Evolutionary conservation across 2,797 vertebrate species (phyloP), one percentile per base, ranked within the genome.

Genomic region (Triplophysa bombifrons): DNA sequence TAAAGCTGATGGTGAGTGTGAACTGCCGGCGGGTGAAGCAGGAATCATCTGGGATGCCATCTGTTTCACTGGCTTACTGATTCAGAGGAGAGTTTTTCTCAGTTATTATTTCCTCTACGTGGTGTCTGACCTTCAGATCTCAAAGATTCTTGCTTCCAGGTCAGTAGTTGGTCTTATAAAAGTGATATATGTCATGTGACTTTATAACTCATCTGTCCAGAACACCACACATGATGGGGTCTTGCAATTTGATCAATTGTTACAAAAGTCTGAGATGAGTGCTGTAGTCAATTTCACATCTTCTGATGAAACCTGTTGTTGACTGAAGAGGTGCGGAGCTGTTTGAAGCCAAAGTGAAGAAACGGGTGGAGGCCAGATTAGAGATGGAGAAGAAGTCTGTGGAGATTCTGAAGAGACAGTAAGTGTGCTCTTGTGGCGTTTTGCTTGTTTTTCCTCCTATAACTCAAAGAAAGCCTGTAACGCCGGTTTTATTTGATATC

Each of bases 41-140:
- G 94, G 94, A 6, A 92, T 94, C 0, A 89, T 95, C 17, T 94
- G 94, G 95, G 94, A 94, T 17, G 92, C 92, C 0, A 89, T 92
- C 73, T 93, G 93, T 77, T 93, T 95, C 85, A 91, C 86, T 3
- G 91, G 94, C 71, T 92, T 96, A 50, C 87, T 95, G 81, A 90
- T 87, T 8, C 94, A 94, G 84, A 85, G 90, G 34, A 90, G 91
- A 46, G 87, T 93, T 53, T 95, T 95, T 82, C 92, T 91, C 77
- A 95, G 94, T 84, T 94, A 93, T 84, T 94, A 94, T 78, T 95
- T 93, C 85, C 92, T 95, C n/a, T 93, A 92, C 0, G 86, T 94
- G 63, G 93, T 93, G 53, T 93, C 93, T 13, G 92, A 96, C 76
- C 90, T 92, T 75, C 94, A 92, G 85, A 91, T 93, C 6, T 90